A percentile compares a stretch with the other conserved stretches of the same genome.
Evolutionary conservation across 2,797 vertebrate genomes (phyloP).

Genomic region (Oreonectes daqikongensis): DNA sequence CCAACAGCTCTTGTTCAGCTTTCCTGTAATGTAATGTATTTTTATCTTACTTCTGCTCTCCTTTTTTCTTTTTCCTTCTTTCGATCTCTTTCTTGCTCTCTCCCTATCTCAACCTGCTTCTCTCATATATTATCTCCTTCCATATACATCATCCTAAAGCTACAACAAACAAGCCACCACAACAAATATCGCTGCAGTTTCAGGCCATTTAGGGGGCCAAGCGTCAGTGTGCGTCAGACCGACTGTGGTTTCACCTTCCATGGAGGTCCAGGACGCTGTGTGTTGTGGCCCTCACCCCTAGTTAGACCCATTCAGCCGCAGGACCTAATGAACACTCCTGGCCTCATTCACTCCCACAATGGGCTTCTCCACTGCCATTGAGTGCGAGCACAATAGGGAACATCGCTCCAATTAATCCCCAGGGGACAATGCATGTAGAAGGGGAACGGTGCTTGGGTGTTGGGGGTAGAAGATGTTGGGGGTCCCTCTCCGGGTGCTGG

Average conservation of each 20-base stretch:
- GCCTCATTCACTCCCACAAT: constrained; percentile 82
- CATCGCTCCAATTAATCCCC: constrained; percentile 85
- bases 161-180: constrained; percentile 70
- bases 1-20: background rate
- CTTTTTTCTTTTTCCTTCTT: constrained; percentile 28
- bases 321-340: constrained; percentile 87
- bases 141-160: constrained; percentile 48
- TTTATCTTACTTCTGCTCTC: background rate
- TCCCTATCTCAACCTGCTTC: constrained; percentile 34
- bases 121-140: constrained; percentile 24
- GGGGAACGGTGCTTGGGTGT: constrained; percentile 57
- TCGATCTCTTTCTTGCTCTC: background rate
- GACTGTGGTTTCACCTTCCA: constrained; percentile 71
- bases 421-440: constrained; percentile 76
- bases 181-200: constrained; percentile 72
- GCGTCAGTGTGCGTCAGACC: constrained; percentile 74
- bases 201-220: constrained; percentile 78
- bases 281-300: constrained; percentile 70
- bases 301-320: constrained; percentile 78
- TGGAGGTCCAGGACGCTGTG: constrained; percentile 68
- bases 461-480: constrained; percentile 51
- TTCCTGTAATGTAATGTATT: background rate
- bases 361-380: constrained; percentile 80
- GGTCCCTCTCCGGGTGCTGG: constrained; percentile 56
- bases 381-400: constrained; percentile 77